Base-by-base conservation (phyloP, 2,113 vertebrate genomes). In the Oncorhynchus keta region DNA sequence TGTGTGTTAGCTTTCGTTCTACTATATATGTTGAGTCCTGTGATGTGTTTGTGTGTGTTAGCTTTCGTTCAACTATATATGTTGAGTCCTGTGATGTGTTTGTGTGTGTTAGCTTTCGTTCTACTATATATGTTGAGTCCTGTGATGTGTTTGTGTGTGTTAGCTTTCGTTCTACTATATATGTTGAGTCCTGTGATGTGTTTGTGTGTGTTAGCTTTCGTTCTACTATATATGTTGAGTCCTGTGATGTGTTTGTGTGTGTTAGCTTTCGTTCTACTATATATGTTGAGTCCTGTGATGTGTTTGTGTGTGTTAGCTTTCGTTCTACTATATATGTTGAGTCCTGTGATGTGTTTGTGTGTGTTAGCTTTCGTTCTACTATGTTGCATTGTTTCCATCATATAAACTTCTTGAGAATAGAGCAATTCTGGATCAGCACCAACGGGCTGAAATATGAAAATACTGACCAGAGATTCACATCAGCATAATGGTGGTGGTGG, bases 331-430 rank as follows among this genome's bases (percentile, higher is more conserved):
- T 90, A 32, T 93, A 85, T 95, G 92, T 95, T 24, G 24, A 24
- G 24, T 24, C 24, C 24, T 24, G 24, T 24, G 24, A 24, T 24
- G 24, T 24, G 24, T 24, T 24, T 24, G 24, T 24, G 24, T 24
- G 24, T 24, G 24, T 24, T 24, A 1, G 24, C 24, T 24, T 24
- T 24, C 24, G 24, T 24, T 24, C 24, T 24, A 24, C 24, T 24
- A 24, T 24, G 92, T 95, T 91, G 85, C 93, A 12, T 95, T 96
- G 94, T 97, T 95, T 95, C 92, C 93, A 95, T 95, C 93, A 94
- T 94, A 90, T 97, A 97, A 95, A 96, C 95, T 94, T 93, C 94
- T 97, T 95, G 95, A 95, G 91, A 95, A 94, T 94, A 96, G 93
- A 94, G 92, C 91, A 84, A 91, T 94, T 95, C 95, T 93, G 95